Percentiles rank a stretch among this genome's conserved stretches.
These are phyloP conservation scores for Lepidostoma basale DNA, from an alignment of 1,140 invertebrate genomes.

Conservation along the genomic window DNA sequence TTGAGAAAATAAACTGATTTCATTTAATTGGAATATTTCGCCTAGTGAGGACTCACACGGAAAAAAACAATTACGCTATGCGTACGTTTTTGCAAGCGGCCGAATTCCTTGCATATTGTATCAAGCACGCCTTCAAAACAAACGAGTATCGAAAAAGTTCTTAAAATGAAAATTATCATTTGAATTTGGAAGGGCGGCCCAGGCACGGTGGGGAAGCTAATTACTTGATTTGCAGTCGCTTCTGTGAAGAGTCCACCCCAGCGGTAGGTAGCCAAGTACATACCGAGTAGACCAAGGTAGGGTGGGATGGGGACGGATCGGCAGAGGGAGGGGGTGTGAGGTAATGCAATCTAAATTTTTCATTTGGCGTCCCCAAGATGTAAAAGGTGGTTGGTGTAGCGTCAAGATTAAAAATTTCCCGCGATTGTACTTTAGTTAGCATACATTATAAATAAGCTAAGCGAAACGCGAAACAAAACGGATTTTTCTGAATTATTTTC, in stretches of 20 bases:
- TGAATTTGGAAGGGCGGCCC: conserved; percentile 7
- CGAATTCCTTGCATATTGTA: neutral
- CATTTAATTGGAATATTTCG: too few relatives aligned
- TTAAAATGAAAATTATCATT: conserved; percentile 32
- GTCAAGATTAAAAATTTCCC: conserved; percentile 15
- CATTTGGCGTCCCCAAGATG: conserved; percentile 34
- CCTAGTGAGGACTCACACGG: too few relatives aligned
- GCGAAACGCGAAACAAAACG: neutral
- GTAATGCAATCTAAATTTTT: conserved; percentile 44
- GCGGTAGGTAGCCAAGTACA: neutral
- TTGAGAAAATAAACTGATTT: too few relatives aligned
- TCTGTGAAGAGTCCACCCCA: conserved; percentile 1
- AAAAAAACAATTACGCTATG: too few relatives aligned
- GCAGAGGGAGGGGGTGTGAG: conserved; percentile 3
- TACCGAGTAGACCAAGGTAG: neutral
- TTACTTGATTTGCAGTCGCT: conserved; percentile 42
- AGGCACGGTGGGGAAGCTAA: conserved; percentile 28
- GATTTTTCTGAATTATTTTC: conserved; percentile 3
- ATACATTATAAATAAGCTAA: conserved; percentile 20
- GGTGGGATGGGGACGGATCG: neutral
- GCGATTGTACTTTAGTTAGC: conserved; percentile 20
- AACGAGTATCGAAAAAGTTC: conserved; percentile 13
- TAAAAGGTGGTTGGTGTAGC: conserved; percentile 14
- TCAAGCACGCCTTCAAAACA: neutral
- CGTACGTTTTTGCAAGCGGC: too few relatives aligned